Base-by-base conservation (phyloP, 2,797 vertebrate species). In the Gallinago solitaria region DNA sequence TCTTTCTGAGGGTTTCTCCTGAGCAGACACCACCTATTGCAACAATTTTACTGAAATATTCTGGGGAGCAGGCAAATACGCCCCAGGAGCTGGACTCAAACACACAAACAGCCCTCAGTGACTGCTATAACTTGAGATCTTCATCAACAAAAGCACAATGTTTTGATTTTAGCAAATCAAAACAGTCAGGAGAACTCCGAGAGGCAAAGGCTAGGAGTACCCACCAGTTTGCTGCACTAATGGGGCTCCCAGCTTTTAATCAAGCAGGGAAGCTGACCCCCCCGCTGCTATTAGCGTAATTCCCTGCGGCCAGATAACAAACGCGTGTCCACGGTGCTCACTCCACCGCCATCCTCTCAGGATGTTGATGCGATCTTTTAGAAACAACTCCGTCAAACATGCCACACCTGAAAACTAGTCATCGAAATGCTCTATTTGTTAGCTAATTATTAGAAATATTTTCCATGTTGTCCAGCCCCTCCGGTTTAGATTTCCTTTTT, bases 401-500 rank as follows among this genome's bases (percentile, higher is more conserved):
- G 57, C 48, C 87, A 16, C 91, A 35, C 87, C 93, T 82, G 78
- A 86, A 50, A 43, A 23, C 24, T 11, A 18, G 65, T 20, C 24
- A 48, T 2, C 25, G 87, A 48, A 82, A 64, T 11, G 32, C 51
- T 83, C 33, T n/a, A 33, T 4, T 41, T 59, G 78, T 61, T 54
- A 56, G 21, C 19, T 84, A 77, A 92, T 64, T 27, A 71, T 4
- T 23, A 77, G 45, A 76, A 97, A 92, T 92, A 96, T 16, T 95
- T 97, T 96, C 96, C 96, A 80, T 0, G 16, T 5, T 54, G 80
- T 60, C 60, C 12, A 21, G 56, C 85, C 92, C 80, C 88, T 94
- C 90, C 9, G 21, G 79, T 74, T 84, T 43, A 37, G 27, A 79
- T 84, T 91, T 96, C 91, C 95, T 59, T 53, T 91, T 95, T 86